Evolutionary conservation across 2,113 vertebrate species (phyloP).

Genomic region (Todiramphus chloris): DNA sequence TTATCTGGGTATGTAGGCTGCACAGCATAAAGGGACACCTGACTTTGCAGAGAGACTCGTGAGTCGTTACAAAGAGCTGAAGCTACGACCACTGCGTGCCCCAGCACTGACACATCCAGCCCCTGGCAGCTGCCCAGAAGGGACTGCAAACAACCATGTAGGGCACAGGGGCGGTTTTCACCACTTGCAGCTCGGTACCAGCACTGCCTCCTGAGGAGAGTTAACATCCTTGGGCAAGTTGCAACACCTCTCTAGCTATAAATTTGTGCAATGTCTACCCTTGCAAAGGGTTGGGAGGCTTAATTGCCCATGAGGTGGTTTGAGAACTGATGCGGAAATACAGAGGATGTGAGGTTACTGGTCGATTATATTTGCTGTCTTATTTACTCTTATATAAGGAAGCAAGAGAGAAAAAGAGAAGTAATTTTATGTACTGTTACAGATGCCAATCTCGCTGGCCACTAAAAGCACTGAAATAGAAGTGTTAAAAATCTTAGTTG

Average conservation of each 20-base stretch:
- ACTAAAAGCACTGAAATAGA: background rate
- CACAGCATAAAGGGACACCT: background rate
- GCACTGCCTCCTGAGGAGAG: background rate
- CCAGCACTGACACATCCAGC: background rate
- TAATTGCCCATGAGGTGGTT: background rate
- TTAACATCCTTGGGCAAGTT: background rate
- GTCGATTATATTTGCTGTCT: background rate
- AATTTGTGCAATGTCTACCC: background rate
- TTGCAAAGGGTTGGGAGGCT: background rate
- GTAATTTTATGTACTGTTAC: background rate
- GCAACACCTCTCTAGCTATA: background rate
- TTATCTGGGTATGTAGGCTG: background rate
- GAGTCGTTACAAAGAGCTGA: background rate
- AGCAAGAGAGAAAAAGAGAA: background rate
- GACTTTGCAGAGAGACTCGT: background rate
- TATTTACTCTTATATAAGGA: background rate
- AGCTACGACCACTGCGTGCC: background rate
- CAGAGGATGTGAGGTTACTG: background rate
- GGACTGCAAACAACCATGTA: accelerated
- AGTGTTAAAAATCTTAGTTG: background rate
- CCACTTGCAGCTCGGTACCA: background rate
- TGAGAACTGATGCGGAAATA: background rate
- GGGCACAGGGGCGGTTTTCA: background rate
- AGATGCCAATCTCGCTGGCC: background rate
- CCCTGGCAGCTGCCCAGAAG: background rate